Base-by-base conservation (phyloP, 2,797 vertebrate species). In the Florisuga fusca region DNA sequence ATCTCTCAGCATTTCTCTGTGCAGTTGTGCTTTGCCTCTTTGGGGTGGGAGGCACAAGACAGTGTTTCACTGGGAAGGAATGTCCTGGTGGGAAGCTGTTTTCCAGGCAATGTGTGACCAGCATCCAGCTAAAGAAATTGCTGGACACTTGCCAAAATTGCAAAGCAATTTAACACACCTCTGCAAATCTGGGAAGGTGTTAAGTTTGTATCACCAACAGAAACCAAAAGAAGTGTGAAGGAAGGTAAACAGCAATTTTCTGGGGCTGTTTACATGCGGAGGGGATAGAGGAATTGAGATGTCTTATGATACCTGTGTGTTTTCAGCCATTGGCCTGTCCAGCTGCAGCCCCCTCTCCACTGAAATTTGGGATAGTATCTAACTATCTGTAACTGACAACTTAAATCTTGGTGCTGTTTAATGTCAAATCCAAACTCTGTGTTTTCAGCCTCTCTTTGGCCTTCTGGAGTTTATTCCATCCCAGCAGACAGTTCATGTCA, bases 61-160 rank as follows among this genome's bases (percentile, higher is more conserved):
- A 0, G 51, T 18, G 5, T 74, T 94, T 77, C 86, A 61, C 8
- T 53, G 0, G 3, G 80, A 82, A 90, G 64, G 86, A 93, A 77
- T 84, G 77, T 89, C 48, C 59, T 46, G 67, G 33, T 74, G 53
- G 81, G 69, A 79, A 84, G 80, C 62, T 69, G 34, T 77, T 90
- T 50, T 46, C 54, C 3, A 2, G 67, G 63, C 33, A n/a, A 5
- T 0, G 4, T 53, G 80, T 1, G 20, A 71, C 80, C 66, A 88
- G 59, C 0, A 7, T 53, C 55, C 50, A 4, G 14, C 1, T 38
- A 25, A 55, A n/a, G 33, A 50, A 86, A 55, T 64, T 19, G 58
- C n/a, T n/a, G 21, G 19, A 4, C 0, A 0, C 38, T 68, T 43
- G 54, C 72, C 75, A 48, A 51, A 67, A 62, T 21, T 27, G 38